phyloP scores from a whole-genome alignment of 2,113 vertebrate species.

The Lathamus discolor region DNA sequence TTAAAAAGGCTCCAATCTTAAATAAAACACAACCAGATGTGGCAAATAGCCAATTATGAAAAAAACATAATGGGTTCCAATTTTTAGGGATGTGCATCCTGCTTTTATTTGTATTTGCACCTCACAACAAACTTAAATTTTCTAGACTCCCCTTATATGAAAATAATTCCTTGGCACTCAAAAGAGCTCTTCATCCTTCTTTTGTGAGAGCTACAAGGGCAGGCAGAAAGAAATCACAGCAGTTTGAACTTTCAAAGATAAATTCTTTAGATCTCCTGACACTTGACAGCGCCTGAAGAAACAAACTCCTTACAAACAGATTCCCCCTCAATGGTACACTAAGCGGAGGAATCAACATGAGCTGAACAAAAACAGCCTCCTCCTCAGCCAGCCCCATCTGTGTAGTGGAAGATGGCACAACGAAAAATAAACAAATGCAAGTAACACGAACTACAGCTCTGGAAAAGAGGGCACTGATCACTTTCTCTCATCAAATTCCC shows the following conservation, averaged over 20 bases:
- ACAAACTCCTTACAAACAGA: not conserved
- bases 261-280: not conserved
- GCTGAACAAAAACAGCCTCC: not conserved
- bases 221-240: not conserved
- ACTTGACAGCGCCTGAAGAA: not conserved
- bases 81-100: not conserved
- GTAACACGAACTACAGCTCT: not conserved
- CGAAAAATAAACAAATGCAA: not conserved
- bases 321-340: not conserved
- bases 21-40: not conserved
- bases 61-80: not conserved
- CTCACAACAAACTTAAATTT: not conserved
- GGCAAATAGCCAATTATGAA: not conserved
- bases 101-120: not conserved
- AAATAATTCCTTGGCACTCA: not conserved
- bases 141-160: not conserved
- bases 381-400: not conserved
- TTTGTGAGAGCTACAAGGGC: not conserved
- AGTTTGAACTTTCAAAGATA: not conserved
- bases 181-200: not conserved
- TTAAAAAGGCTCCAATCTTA: not conserved
- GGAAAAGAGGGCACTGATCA: not conserved
- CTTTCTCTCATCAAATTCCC: not conserved
- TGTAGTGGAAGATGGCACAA: not conserved
- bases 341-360: not conserved